Evolutionary conservation across 2,797 vertebrate genomes (phyloP), one percentile per base, ranked within the genome.

Genomic region (Streptopelia turtur): DNA sequence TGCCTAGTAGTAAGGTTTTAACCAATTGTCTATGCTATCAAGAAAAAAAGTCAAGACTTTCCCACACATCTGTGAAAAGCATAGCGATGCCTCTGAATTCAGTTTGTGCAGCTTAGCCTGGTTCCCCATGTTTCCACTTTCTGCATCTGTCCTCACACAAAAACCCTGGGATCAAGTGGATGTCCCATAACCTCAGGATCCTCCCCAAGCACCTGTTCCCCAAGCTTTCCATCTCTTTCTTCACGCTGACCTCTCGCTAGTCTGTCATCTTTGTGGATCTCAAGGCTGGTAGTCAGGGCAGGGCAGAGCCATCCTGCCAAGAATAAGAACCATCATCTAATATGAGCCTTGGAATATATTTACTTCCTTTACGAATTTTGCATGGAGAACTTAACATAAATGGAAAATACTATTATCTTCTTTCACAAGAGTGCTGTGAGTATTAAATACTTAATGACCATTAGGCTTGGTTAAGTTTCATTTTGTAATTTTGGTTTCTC

Each of bases 401-500:
- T 66, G 52, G 59, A 83, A 94, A 91, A 72, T 69, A 86, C 0
- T 0, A 61, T 72, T 78, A 63, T 24, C 13, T 81, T 72, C 50
- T 83, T 52, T 86, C 59, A 69, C 15, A 50, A 41, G 57, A 69
- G 14, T 24, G 2, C 10, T 90, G 23, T 17, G 50, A 43, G 45
- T 59, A 83, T 86, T 75, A 88, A 92, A 91, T 39, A 89, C 75
- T 94, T 95, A 94, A 95, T 79, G 59, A 56, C 9, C 25, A 81
- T 33, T 75, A 72, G 28, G 52, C 47, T 88, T 95, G 80, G n/a
- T 89, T 86, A 91, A 90, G 28, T 53, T 93, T 79, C 3, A 74
- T 95, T 96, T 94, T 90, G 89, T 70, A 96, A 94, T 89, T 95
- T 83, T 86, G 76, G 90, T 95, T 96, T 96, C 95, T 91, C 85